Conservation (phyloP, 2,888 invertebrate genomes). For the Phoenoteleia sp. region DNA sequence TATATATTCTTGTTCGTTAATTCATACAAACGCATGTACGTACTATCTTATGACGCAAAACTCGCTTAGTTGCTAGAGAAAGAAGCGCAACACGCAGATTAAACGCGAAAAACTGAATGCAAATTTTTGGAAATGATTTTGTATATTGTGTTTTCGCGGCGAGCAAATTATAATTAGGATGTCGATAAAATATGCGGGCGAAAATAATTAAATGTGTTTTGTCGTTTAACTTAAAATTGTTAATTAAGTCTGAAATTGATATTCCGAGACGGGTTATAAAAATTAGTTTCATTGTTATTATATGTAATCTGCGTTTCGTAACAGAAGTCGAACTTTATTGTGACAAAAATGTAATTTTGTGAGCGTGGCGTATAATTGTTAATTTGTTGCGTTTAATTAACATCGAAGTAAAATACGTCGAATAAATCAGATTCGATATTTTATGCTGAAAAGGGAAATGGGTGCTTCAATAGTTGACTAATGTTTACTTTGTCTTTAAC, state of each 20-base stretch:
- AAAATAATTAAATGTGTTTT: slow-evolving; percentile 44
- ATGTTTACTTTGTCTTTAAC: too few relatives aligned
- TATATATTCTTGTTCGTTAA: slow-evolving; percentile 35
- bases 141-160: slow-evolving; percentile 25
- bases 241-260: slow-evolving; percentile 57
- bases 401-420: too few relatives aligned
- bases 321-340: slow-evolving; percentile 42
- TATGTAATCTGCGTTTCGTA: slow-evolving; percentile 8
- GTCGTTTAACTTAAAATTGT: slow-evolving; percentile 45
- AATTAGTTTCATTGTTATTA: slow-evolving; percentile 33
- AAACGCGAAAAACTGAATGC: slow-evolving; percentile 26
- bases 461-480: too few relatives aligned
- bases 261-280: slow-evolving; percentile 31
- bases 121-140: slow-evolving; percentile 28
- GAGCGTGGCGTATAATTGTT: slow-evolving; percentile 33
- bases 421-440: too few relatives aligned
- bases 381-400: slow-evolving; percentile 54
- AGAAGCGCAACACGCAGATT: neutral
- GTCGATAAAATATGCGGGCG: slow-evolving; percentile 21
- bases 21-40: slow-evolving; percentile 48
- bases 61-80: slow-evolving; percentile 19
- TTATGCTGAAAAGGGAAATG: slow-evolving; percentile 1
- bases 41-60: slow-evolving; percentile 38
- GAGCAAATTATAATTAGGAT: too few relatives aligned
- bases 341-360: slow-evolving; percentile 43